phyloP scores from a whole-genome alignment of 2,113 vertebrate species.

The Bubalus kerabau region DNA sequence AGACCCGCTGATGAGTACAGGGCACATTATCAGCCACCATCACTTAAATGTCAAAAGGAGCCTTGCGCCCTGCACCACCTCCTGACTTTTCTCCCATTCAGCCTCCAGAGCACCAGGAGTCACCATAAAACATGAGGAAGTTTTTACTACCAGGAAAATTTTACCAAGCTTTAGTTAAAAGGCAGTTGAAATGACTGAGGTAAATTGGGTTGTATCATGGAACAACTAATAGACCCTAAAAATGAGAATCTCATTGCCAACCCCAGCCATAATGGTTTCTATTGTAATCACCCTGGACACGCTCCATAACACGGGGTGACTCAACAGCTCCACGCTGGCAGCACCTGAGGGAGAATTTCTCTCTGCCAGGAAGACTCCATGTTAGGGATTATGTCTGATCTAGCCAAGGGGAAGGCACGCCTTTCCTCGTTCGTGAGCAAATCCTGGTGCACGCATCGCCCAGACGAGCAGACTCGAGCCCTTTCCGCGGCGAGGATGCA shows the following conservation, averaged over 20 bases:
- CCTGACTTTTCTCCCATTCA: not conserved
- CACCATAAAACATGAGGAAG: not conserved
- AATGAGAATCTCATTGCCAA: not conserved
- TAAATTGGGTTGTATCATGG: not conserved
- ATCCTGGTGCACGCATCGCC: not conserved
- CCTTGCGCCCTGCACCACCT: not conserved
- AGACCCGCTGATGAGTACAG: not conserved
- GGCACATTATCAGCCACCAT: not conserved
- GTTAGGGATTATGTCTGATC: constrained; percentile 27
- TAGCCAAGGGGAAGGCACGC: constrained; percentile 5
- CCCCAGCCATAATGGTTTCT: not conserved
- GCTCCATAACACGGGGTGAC: not conserved
- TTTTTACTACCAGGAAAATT: not conserved
- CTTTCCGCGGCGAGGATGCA: accelerated
- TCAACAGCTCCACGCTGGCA: constrained; percentile 28
- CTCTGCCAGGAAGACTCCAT: constrained; percentile 21
- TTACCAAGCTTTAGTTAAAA: not conserved
- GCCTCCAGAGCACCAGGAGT: not conserved
- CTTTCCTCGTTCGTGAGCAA: constrained; percentile 33
- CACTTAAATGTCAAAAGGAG: not conserved
- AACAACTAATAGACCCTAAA: constrained; percentile 30
- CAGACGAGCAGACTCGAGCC: not conserved
- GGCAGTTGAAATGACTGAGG: not conserved
- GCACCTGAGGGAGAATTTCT: not conserved
- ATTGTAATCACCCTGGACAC: constrained; percentile 17